Conservation (phyloP, 1,140 invertebrate species). For the Platyscapa corneri region DNA sequence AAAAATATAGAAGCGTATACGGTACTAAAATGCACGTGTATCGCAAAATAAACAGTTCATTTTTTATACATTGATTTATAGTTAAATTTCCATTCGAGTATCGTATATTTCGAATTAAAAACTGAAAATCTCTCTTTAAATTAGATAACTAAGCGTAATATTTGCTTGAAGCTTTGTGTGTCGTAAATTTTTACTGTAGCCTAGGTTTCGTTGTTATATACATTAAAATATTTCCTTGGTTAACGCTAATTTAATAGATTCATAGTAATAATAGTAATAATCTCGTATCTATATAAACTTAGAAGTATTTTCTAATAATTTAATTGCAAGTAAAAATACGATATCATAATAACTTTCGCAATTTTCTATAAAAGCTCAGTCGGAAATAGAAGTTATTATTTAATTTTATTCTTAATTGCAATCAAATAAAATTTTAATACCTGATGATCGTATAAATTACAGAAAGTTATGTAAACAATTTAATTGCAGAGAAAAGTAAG, state of each 20-base stretch:
- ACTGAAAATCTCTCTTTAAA: background rate
- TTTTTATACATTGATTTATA: background rate
- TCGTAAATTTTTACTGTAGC: background rate
- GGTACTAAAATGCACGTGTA: background rate
- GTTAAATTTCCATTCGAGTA: background rate
- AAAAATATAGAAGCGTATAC: background rate
- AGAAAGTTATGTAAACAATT: no score
- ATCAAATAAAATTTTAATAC: no score
- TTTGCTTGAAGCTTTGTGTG: background rate
- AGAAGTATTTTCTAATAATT: no score
- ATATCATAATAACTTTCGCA: no score
- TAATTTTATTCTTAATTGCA: no score
- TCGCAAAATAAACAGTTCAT: background rate
- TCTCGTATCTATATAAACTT: no score
- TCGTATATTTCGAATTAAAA: background rate
- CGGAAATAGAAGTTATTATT: no score
- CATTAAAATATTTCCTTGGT: background rate
- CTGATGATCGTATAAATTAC: no score
- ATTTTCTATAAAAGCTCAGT: no score
- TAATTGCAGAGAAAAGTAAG: no score
- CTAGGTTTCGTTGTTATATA: background rate
- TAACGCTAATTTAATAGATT: background rate
- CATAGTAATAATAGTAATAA: no score
- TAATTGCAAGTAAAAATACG: no score
- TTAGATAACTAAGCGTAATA: background rate